phyloP scores from a whole-genome alignment of 2,797 vertebrate species.

The Eulemur rubriventer region DNA sequence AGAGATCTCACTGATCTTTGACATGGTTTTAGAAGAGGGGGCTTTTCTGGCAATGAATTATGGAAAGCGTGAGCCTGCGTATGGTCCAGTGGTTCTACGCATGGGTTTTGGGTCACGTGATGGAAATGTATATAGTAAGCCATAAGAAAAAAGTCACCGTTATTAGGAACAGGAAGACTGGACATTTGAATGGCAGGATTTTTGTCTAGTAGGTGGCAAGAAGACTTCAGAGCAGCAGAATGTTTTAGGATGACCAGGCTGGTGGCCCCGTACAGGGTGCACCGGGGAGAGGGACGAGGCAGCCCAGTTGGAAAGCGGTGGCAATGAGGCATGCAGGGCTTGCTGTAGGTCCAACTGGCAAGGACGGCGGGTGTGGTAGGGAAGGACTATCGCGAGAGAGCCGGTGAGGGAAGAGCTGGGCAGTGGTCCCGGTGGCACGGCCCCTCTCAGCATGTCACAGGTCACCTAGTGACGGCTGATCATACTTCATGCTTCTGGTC shows the following conservation, averaged over 20 bases:
- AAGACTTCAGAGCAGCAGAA: background rate
- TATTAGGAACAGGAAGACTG: background rate
- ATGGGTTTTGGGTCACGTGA: background rate
- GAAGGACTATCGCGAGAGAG: background rate
- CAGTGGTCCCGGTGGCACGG: fast-evolving
- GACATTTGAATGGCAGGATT: background rate
- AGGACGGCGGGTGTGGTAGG: background rate
- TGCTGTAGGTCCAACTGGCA: background rate
- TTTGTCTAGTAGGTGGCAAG: background rate
- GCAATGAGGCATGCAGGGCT: background rate
- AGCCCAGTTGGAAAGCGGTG: background rate
- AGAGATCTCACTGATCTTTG: background rate
- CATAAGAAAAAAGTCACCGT: background rate
- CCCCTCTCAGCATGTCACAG: background rate
- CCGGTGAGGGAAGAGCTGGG: background rate
- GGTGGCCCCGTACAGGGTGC: background rate
- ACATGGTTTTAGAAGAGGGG: background rate
- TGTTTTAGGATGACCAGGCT: background rate
- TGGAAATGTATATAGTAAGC: background rate
- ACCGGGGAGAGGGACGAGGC: background rate
- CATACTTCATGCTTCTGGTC: background rate
- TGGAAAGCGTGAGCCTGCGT: background rate
- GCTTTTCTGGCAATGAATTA: background rate
- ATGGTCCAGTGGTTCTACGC: background rate
- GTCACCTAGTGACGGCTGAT: background rate